Evolutionary conservation across 1,140 invertebrate species (phyloP).

Genomic region (Zophobas morio): DNA sequence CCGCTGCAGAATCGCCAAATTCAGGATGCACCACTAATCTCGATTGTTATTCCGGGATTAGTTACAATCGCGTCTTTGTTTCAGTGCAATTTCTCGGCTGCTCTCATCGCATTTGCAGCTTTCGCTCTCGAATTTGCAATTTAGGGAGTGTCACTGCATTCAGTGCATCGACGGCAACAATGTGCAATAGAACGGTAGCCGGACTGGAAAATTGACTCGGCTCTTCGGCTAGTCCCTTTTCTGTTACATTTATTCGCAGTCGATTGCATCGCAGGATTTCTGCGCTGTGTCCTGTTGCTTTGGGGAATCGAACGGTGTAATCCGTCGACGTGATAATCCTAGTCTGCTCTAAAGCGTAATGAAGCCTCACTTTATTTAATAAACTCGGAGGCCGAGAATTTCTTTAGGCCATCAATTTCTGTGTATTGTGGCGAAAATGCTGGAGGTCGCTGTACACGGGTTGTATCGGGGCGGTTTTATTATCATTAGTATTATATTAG

Average conservation of each 20-base stretch:
- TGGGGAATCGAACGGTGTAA: slow-evolving; percentile 39
- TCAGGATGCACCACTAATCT: no score
- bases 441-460: no score
- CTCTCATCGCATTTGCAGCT: no score
- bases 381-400: slow-evolving; percentile 20
- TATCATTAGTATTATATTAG: no score
- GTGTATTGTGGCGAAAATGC: no score
- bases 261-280: slow-evolving; percentile 31
- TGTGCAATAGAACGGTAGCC: slow-evolving; percentile 30
- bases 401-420: slow-evolving; percentile 13
- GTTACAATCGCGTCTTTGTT: no score
- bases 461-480: no score
- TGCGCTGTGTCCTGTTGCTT: slow-evolving; percentile 35
- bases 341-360: slow-evolving; percentile 51
- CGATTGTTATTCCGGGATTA: no score
- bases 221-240: slow-evolving; percentile 25
- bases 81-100: no score
- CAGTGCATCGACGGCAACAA: background rate
- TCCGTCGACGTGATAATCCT: slow-evolving; percentile 50
- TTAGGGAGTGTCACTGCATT: slow-evolving; percentile 13
- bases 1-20: no score
- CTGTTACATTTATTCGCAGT: slow-evolving; percentile 30
- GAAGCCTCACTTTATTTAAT: slow-evolving; percentile 52
- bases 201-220: slow-evolving; percentile 27
- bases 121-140: background rate